A percentile compares a stretch with the other conserved stretches of the same genome.
These are phyloP conservation scores for Myxocyprinus asiaticus DNA, from an alignment of 2,113 vertebrate species.

Conservation along the genomic window DNA sequence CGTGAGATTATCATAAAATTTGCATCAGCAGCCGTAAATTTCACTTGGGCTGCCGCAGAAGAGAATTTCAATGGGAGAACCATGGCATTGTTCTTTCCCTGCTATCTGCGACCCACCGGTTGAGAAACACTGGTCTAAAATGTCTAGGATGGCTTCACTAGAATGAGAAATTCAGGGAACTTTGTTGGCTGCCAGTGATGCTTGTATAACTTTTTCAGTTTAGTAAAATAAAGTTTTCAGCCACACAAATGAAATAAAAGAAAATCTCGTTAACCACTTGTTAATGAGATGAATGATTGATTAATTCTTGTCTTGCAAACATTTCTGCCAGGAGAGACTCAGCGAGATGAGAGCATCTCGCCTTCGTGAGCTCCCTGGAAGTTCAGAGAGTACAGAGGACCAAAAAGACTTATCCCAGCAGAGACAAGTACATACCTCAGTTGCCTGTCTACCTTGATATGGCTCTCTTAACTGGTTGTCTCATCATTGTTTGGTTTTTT, in stretches of 20 bases:
- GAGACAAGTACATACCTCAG: constrained; percentile 63
- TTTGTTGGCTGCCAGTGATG: too few species aligned
- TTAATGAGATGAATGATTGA: constrained; percentile 21
- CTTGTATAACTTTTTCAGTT: too few species aligned
- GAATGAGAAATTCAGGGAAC: too few species aligned
- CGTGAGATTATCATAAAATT: too few species aligned
- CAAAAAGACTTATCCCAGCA: constrained; percentile 62
- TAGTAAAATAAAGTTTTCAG: background rate
- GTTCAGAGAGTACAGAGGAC: constrained; percentile 65
- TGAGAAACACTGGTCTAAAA: background rate
- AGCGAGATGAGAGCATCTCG: constrained; percentile 65
- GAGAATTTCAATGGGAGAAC: too few species aligned
- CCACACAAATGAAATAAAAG: constrained; percentile 5
- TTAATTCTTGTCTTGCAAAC: constrained; percentile 53
- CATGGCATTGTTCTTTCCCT: too few species aligned
- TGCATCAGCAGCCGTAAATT: too few species aligned
- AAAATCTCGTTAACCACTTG: too few species aligned
- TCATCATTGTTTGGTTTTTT: constrained; percentile 52
- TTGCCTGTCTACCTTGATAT: constrained; percentile 45
- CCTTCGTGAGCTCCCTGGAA: constrained; percentile 61
- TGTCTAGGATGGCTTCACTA: background rate
- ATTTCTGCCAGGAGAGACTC: constrained; percentile 63
- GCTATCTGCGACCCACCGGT: too few species aligned
- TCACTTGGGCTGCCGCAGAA: too few species aligned
- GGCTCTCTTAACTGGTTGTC: constrained; percentile 52